Percentiles rank a stretch among this genome's conserved stretches.
Conservation (phyloP, 2,113 vertebrate genomes). For the Lycocorax pyrrhopterus region DNA sequence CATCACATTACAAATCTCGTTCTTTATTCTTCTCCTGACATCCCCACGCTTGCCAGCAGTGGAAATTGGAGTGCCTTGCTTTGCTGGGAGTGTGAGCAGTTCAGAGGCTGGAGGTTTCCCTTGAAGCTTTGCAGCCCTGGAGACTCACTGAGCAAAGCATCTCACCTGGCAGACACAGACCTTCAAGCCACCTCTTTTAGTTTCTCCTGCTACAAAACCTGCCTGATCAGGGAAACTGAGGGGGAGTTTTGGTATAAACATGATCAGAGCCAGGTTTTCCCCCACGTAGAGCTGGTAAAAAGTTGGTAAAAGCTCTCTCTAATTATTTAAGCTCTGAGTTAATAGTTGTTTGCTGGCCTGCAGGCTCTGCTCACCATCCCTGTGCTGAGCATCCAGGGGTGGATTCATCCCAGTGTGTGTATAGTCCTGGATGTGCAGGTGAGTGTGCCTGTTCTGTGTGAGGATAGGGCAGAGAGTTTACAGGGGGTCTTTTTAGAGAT, state of each 20-base stretch:
- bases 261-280: accelerated
- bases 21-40: neutral
- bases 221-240: neutral
- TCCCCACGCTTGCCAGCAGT: neutral
- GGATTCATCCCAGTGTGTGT: neutral
- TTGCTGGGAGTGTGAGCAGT: neutral
- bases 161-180: neutral
- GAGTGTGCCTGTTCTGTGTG: neutral
- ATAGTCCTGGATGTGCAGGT: accelerated
- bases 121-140: neutral
- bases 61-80: neutral
- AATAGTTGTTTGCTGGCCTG: neutral
- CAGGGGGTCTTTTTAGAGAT: neutral
- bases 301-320: neutral
- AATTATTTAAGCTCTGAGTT: neutral
- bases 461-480: neutral
- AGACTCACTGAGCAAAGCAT: neutral
- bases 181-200: neutral
- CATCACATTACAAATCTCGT: neutral
- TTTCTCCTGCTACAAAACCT: neutral
- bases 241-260: neutral
- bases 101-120: neutral
- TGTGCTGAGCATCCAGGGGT: neutral
- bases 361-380: neutral
- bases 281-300: neutral